phyloP scores from a whole-genome alignment of 2,113 vertebrate species.

The Nothocercus nigrocapillus region DNA sequence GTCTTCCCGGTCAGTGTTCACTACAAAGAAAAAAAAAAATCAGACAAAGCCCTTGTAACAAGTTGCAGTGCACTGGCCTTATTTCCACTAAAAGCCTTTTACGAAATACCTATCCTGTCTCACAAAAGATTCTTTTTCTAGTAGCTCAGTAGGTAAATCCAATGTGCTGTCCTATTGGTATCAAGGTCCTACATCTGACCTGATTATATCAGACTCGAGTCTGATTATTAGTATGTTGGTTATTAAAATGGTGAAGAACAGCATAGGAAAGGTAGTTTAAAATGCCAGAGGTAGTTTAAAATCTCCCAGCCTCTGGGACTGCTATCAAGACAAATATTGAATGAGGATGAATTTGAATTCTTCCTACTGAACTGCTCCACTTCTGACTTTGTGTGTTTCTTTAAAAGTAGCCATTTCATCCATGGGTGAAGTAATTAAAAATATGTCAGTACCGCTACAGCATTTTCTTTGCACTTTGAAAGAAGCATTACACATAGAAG shows the following conservation, averaged over 20 bases:
- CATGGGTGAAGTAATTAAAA: background rate
- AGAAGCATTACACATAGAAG: background rate
- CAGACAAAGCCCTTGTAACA: background rate
- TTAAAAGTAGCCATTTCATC: background rate
- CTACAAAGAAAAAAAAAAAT: background rate
- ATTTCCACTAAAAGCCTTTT: background rate
- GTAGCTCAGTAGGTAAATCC: background rate
- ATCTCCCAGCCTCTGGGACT: background rate
- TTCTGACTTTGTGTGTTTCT: background rate
- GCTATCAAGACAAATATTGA: background rate
- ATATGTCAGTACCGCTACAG: background rate
- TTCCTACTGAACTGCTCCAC: background rate
- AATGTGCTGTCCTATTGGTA: rapidly evolving
- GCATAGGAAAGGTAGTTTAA: background rate
- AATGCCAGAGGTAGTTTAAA: background rate
- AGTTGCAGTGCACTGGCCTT: background rate
- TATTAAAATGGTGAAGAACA: background rate
- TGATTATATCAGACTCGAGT: background rate
- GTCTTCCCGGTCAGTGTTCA: background rate
- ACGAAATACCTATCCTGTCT: background rate
- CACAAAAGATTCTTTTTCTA: background rate
- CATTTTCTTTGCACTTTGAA: background rate
- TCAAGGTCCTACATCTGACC: background rate
- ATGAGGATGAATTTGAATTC: background rate
- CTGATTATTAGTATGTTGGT: background rate